Base-by-base conservation (phyloP, 2,888 invertebrate species). In the Chrysolina haemoptera region DNA sequence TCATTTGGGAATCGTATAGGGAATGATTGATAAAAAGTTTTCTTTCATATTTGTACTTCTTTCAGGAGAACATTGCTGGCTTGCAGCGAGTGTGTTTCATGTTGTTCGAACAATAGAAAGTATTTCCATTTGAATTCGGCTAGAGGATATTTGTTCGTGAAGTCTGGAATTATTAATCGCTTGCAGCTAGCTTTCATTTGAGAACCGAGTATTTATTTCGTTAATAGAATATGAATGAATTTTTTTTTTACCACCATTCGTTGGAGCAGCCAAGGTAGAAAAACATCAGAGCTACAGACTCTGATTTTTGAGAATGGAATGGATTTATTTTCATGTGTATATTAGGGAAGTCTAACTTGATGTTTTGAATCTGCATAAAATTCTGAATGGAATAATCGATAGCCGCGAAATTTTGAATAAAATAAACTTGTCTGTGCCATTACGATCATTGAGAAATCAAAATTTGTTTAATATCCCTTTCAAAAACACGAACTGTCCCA, bases 21-120 rank as follows among this genome's bases (percentile, higher is more conserved):
- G 78, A 76, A 78, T 77, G 77, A 79, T 79, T 79, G 79, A 75
- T 77, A 77, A 77, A 79, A 78, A 74, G 76, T 68, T 72, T 73
- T 75, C 73, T 70, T 71, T 75, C 68, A 76, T 78, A 78, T 78
- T 78, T 78, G 76, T 71, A 70, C 75, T 75, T 65, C 73, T 76
- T 78, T 78, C 71, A 78, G 18, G 41, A 41, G 67, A 70, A 12
- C 53, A 74, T 53, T 68, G 22, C 35, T 67, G 41, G 53, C 14
- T 40, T 12, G 27, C 27, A 16, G 40, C 40, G 40, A 50, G 67
- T 67, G 20, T 27, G 40, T 18, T 65, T 16, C 50, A 55, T 16
- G 18, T 67, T 67, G 41, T 55, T 67, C 53, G 67, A 67, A 67
- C 67, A 67, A 67, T 67, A 18, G 11, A 53, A 35, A 41, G 53